Percentiles rank a stretch among this genome's conserved stretches.
Evolutionary conservation across 2,113 vertebrate species (phyloP).

Genomic region (Labrus mixtus): DNA sequence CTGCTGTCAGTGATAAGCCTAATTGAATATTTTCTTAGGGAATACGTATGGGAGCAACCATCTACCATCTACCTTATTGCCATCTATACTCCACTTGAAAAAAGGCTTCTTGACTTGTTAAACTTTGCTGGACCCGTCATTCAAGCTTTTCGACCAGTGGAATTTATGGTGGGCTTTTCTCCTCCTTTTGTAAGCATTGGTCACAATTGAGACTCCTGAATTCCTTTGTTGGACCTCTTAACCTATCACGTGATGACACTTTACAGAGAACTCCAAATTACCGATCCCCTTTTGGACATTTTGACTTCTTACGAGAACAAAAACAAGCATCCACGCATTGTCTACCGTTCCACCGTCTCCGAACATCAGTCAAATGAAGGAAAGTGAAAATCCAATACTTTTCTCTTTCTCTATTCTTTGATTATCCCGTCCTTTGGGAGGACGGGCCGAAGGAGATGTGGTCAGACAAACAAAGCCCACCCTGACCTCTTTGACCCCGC

Average conservation of each 20-base stretch:
- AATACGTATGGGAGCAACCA: not conserved
- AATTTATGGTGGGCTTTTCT: constrained; percentile 25
- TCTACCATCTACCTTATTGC: not conserved
- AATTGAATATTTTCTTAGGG: not conserved
- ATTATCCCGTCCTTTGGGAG: constrained; percentile 39
- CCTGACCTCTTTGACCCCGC: constrained; percentile 54
- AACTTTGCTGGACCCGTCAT: constrained; percentile 2
- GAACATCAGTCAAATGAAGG: not conserved
- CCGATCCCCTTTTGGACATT: not conserved
- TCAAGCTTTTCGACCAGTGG: not conserved
- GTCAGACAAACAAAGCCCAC: constrained; percentile 53
- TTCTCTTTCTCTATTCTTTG: not conserved
- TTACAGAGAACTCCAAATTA: not conserved
- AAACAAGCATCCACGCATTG: not conserved
- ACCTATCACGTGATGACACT: not conserved
- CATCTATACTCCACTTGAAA: not conserved
- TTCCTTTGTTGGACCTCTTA: constrained; percentile 33
- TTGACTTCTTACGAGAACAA: not conserved
- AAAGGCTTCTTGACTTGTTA: not conserved
- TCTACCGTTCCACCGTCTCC: not conserved
- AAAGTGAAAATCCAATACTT: constrained; percentile 10
- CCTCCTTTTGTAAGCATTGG: not conserved
- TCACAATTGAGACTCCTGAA: constrained; percentile 11
- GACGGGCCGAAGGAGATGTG: constrained; percentile 42
- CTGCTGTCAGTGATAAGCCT: not conserved